Evolutionary conservation across 2,888 invertebrate species (phyloP).

Genomic region (Chrysodeixis includens): DNA sequence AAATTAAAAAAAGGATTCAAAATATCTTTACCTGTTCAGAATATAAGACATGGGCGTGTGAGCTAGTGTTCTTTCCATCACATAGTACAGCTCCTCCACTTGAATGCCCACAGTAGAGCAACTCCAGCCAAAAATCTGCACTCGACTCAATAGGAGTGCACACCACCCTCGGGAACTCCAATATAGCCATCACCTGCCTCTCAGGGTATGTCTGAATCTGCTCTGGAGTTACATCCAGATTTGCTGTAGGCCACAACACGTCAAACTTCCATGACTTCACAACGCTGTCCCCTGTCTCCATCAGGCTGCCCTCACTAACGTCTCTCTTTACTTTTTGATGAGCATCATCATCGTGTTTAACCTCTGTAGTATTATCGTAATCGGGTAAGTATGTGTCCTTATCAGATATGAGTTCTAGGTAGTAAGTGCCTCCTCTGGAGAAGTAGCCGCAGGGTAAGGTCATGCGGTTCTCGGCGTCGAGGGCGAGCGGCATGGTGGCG

Average conservation of each 20-base stretch:
- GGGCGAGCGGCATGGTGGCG: slow-evolving; percentile 84
- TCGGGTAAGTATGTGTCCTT: slow-evolving; percentile 72
- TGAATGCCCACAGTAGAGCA: slow-evolving; percentile 93
- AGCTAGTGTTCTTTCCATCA: slow-evolving; percentile 89
- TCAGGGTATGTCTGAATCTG: slow-evolving; percentile 94
- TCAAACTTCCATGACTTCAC: slow-evolving; percentile 91
- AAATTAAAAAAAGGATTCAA: not conserved
- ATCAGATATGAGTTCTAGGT: slow-evolving; percentile 81
- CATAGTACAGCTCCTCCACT: slow-evolving; percentile 91
- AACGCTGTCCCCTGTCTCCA: slow-evolving; percentile 81
- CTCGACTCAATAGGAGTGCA: slow-evolving; percentile 90
- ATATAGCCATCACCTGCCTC: slow-evolving; percentile 92
- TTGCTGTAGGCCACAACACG: slow-evolving; percentile 94
- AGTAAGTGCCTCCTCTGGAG: slow-evolving; percentile 91
- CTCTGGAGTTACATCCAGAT: slow-evolving; percentile 92
- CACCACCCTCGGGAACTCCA: slow-evolving; percentile 93
- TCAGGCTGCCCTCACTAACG: slow-evolving; percentile 72
- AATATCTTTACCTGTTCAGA: slow-evolving; percentile 91
- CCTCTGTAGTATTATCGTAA: slow-evolving; percentile 70
- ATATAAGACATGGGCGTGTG: slow-evolving; percentile 91
- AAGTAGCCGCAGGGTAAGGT: slow-evolving; percentile 93
- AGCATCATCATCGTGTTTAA: slow-evolving; percentile 47
- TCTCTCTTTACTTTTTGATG: slow-evolving; percentile 70
- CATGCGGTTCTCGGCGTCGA: slow-evolving; percentile 86
- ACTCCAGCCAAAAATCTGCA: slow-evolving; percentile 93